Conservation (phyloP, 2,113 vertebrate genomes). For the Cyprinodon tularosa region DNA sequence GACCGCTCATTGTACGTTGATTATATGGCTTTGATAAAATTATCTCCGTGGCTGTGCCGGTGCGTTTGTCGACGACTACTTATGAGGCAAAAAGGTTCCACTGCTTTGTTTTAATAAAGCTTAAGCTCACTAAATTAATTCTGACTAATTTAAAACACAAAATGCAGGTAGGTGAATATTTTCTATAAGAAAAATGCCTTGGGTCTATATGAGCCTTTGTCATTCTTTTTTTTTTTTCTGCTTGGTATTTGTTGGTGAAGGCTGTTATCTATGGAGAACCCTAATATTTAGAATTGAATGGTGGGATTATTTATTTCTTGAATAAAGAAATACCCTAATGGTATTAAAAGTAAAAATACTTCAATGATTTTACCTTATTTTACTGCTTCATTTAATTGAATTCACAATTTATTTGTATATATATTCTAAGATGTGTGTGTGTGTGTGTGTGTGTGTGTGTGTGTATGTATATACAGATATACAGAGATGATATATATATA, state of each 20-base stretch:
- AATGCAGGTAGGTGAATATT: conserved; percentile 73
- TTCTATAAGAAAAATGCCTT: conserved; percentile 7
- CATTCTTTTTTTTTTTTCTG: background rate
- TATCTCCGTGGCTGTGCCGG: conserved; percentile 46
- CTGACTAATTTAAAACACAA: conserved; percentile 60
- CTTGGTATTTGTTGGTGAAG: background rate
- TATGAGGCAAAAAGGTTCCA: conserved; percentile 59
- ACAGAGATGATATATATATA: too few relatives aligned
- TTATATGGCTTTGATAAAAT: conserved; percentile 43
- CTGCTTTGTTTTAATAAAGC: conserved; percentile 63
- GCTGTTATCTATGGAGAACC: background rate
- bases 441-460: too few relatives aligned
- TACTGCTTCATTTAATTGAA: too few relatives aligned
- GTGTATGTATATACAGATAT: too few relatives aligned
- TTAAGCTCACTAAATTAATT: conserved; percentile 63
- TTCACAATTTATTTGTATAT: too few relatives aligned
- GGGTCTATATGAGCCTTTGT: background rate
- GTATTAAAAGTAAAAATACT: too few relatives aligned
- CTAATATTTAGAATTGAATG: too few relatives aligned
- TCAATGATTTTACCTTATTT: too few relatives aligned
- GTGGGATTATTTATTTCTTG: too few relatives aligned
- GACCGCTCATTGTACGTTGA: conserved; percentile 39
- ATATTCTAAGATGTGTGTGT: too few relatives aligned
- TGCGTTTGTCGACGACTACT: conserved; percentile 32
- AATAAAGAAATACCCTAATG: too few relatives aligned